Evolutionary conservation across 2,888 invertebrate genomes (phyloP), one percentile per base, ranked within the genome.

Genomic region (Conops quadrifasciatus): DNA sequence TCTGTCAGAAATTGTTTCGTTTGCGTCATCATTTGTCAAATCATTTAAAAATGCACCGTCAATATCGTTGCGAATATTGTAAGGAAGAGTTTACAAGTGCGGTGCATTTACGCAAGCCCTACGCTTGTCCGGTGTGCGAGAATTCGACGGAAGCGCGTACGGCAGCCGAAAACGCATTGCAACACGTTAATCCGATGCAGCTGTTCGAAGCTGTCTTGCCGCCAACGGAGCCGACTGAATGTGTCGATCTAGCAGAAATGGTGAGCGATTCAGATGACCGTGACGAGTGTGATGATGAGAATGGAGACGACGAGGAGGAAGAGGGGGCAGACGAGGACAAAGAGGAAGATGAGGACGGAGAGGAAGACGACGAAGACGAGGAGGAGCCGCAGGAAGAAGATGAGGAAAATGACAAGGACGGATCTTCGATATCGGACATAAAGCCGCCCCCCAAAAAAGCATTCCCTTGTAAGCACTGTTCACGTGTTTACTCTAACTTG

Each of bases 1-100:
- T 77, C 43, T 81, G 81, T 24, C 74, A 75, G n/a, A 80, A 80
- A 76, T 78, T 78, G 43, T 81, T 80, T 74, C 77, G 78, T n/a
- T 73, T 79, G 66, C 76, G 78, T 4, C 79, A 79, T 53, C 80
- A 81, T 68, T 71, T 81, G 19, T 80, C 79, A 7, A 80, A 81
- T 73, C 81, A 81, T 72, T 72, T 80, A 19, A 80, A 79, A 67
- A 71, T 79, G 63, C 80, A 80, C 73, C 77, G 78, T 43, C 78
- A 78, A 49, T 80, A 80, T 72, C 77, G 78, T 26, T 80, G 81
- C 65, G 80, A 81, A 60, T 77, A 74, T 51, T 78, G 80, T 49
- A 77, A 75, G 21, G 80, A 75, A 24, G 78, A 78, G 60, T 80
- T 80, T 60, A 75, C 76, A n/a, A 80, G 79, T 45, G 77, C 77